Percentiles rank a stretch among this genome's conserved stretches.
Conservation (phyloP, 2,113 vertebrate genomes). For the Cygnus atratus region DNA sequence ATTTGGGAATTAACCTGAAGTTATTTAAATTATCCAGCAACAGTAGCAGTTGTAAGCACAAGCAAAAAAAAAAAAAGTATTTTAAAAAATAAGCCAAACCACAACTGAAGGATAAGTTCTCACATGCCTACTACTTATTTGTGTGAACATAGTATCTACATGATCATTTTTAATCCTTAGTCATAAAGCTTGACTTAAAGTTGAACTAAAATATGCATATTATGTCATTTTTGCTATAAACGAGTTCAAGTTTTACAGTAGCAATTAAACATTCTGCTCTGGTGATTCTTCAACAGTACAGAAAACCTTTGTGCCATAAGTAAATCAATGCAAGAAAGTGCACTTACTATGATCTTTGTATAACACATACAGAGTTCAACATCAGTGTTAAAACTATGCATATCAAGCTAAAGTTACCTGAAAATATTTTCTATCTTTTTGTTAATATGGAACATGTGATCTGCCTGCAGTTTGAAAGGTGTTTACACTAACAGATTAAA, state of each 20-base stretch:
- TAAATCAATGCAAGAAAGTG: slow-evolving; percentile 62
- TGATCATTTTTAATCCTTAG: neutral
- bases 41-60: neutral
- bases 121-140: neutral
- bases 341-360: slow-evolving; percentile 63
- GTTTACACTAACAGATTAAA: slow-evolving; percentile 46
- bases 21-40: neutral
- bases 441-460: neutral
- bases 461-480: slow-evolving; percentile 22
- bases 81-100: neutral
- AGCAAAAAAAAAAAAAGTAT: neutral
- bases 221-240: slow-evolving; percentile 37
- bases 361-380: slow-evolving; percentile 50
- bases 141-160: neutral
- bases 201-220: neutral
- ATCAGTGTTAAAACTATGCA: slow-evolving; percentile 56
- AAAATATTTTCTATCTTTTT: slow-evolving; percentile 63
- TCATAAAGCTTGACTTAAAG: neutral
- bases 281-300: slow-evolving; percentile 21
- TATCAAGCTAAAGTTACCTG: slow-evolving; percentile 21
- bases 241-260: neutral
- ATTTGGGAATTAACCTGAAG: neutral
- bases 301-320: slow-evolving; percentile 32
- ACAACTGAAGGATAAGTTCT: neutral
- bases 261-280: neutral